Percentiles rank a stretch among this genome's conserved stretches.
Conservation (phyloP, 2,888 invertebrate genomes). For the Asteroscopus sphinx region DNA sequence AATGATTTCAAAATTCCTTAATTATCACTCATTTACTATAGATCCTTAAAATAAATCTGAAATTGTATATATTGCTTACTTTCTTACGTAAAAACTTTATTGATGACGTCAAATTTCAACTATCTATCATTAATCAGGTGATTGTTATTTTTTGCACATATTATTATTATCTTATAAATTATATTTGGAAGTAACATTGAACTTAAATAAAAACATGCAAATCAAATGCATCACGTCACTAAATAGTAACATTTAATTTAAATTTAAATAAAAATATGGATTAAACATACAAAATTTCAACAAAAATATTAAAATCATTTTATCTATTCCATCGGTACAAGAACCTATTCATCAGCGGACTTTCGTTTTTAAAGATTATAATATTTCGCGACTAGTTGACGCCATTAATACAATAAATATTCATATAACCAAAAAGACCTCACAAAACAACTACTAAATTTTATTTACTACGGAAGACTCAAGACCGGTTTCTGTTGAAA, state of each 20-base stretch:
- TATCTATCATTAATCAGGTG: constrained; percentile 26
- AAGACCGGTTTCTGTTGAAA: constrained; percentile 55
- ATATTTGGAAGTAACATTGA: background rate
- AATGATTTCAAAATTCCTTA: too few species aligned
- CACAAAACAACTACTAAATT: constrained; percentile 7
- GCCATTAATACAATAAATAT: constrained; percentile 23
- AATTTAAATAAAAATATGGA: background rate
- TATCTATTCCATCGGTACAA: background rate
- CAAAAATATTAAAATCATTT: background rate
- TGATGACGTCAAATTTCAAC: constrained; percentile 21
- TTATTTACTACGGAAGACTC: constrained; percentile 45
- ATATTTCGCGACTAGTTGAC: background rate
- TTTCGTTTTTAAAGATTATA: constrained; percentile 15
- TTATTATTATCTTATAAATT: constrained; percentile 2
- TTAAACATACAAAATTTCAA: too few species aligned
- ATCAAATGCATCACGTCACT: background rate
- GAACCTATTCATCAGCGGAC: constrained; percentile 6
- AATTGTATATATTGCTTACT: background rate
- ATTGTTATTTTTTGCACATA: constrained; percentile 4
- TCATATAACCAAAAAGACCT: constrained; percentile 12
- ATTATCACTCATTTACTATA: too few species aligned
- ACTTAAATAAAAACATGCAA: background rate
- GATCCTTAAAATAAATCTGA: constrained; percentile 2
- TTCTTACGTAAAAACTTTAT: background rate
- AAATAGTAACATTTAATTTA: too few species aligned